Evolutionary conservation across 2,113 vertebrate genomes (phyloP).

Genomic region (Scopus umbretta): DNA sequence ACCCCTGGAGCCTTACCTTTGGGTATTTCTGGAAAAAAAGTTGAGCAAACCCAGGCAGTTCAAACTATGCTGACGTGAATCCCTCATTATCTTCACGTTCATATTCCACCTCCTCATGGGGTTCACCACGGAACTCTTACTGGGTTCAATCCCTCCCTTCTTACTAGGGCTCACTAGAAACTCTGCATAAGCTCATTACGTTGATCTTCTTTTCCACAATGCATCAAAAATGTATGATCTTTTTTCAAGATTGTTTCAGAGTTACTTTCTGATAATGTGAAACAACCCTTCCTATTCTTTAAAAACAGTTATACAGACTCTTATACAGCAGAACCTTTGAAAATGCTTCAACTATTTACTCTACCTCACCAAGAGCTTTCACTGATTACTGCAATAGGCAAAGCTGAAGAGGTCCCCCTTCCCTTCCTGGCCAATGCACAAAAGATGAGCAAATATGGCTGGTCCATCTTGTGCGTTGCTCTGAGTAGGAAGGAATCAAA

Average conservation of each 20-base stretch:
- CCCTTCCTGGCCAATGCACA: neutral
- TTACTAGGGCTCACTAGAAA: neutral
- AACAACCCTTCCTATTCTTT: neutral
- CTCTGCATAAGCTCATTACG: neutral
- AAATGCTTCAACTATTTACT: neutral
- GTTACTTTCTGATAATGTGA: neutral
- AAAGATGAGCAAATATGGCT: neutral
- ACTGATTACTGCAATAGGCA: neutral
- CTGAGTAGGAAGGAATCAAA: constrained; percentile 38
- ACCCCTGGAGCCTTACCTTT: neutral
- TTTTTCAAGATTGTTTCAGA: neutral
- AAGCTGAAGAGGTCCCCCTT: neutral
- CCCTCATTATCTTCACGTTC: neutral
- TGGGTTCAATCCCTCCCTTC: neutral
- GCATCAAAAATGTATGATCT: neutral
- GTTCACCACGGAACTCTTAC: neutral
- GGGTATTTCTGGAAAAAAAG: neutral
- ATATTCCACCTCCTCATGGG: neutral
- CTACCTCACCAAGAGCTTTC: neutral
- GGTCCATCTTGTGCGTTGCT: neutral
- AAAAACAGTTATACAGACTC: neutral
- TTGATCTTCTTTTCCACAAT: neutral
- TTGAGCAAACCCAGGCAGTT: neutral
- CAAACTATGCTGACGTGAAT: neutral
- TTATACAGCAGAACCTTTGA: neutral